Evolutionary conservation across 2,113 vertebrate genomes (phyloP), one percentile per base, ranked within the genome.

Genomic region (Tetrao urogallus): DNA sequence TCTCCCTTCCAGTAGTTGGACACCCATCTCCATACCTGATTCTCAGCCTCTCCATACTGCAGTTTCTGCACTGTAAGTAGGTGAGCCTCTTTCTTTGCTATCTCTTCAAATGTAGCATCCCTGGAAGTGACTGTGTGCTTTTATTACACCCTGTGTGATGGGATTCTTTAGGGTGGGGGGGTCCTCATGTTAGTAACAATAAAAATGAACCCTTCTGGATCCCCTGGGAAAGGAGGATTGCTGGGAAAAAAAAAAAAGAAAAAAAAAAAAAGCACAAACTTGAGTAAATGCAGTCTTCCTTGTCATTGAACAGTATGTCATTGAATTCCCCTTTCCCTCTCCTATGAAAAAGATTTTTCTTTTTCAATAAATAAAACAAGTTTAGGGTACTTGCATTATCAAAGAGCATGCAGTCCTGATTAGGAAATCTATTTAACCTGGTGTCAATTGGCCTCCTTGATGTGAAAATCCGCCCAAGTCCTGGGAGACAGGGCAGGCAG

Each of bases 341-440:
- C 58, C 22, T 28, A 32, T 16, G 17, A 78, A 47, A 71, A 63
- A 50, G 38, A 48, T 8, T 21, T 15, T n/a, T 22, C 8, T 74
- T n/a, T 74, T 32, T 32, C 17, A 87, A 89, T 45, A 73, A 82
- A 69, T 65, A 93, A 11, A 58, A 66, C 19, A 75, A 90, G 24
- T 93, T 92, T 91, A 74, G 64, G 69, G 47, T 36, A 74, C 69
- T 81, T 79, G 70, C 47, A 30, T 66, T 86, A 92, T 93, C 88
- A 94, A 92, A 94, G 91, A 47, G 45, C 72, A 79, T 84, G 40
- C 82, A 96, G 15, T 91, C 48, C 73, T 94, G 96, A 97, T 95
- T 96, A 96, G 91, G 87, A 94, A 95, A 94, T 94, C 85, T 88
- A 88, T 90, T 96, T 96, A 94, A 95, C 93, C 93, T 90, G 73